A percentile compares a stretch with the other conserved stretches of the same genome.
phyloP scores from a whole-genome alignment of 2,113 vertebrate species.

The Hemibagrus wyckioides region DNA sequence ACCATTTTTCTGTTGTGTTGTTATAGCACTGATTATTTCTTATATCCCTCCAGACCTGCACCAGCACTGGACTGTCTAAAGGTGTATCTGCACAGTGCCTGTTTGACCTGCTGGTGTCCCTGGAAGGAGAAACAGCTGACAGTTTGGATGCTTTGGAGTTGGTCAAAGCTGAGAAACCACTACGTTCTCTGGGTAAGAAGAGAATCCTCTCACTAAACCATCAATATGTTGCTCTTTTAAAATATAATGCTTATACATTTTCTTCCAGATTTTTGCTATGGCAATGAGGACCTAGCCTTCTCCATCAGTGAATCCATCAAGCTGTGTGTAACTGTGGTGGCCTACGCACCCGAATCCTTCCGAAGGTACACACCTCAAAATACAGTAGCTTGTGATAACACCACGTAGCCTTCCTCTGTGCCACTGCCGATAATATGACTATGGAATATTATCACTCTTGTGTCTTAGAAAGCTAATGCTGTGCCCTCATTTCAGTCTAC shows the following conservation, averaged over 20 bases:
- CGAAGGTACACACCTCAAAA: slow-evolving; percentile 77
- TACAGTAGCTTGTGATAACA: neutral
- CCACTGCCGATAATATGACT: neutral
- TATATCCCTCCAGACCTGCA: slow-evolving; percentile 69
- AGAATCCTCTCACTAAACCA: neutral
- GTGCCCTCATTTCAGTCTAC: slow-evolving; percentile 76
- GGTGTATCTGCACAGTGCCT: slow-evolving; percentile 96
- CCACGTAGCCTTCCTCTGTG: neutral
- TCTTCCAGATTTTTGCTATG: slow-evolving; percentile 93
- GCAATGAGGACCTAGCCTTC: slow-evolving; percentile 93
- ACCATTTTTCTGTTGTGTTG: neutral
- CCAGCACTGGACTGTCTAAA: slow-evolving; percentile 83
- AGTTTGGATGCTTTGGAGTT: slow-evolving; percentile 91
- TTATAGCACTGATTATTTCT: neutral
- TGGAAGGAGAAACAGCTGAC: slow-evolving; percentile 91
- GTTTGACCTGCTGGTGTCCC: slow-evolving; percentile 92
- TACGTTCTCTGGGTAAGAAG: slow-evolving; percentile 92
- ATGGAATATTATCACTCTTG: neutral
- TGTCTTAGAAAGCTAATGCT: neutral
- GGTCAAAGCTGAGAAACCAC: slow-evolving; percentile 95
- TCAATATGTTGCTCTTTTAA: neutral
- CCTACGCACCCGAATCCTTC: slow-evolving; percentile 96
- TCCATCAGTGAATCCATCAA: slow-evolving; percentile 97
- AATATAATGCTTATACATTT: neutral
- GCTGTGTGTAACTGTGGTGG: slow-evolving; percentile 93